phyloP scores from a whole-genome alignment of 2,113 vertebrate genomes.

The Ursus arctos region DNA sequence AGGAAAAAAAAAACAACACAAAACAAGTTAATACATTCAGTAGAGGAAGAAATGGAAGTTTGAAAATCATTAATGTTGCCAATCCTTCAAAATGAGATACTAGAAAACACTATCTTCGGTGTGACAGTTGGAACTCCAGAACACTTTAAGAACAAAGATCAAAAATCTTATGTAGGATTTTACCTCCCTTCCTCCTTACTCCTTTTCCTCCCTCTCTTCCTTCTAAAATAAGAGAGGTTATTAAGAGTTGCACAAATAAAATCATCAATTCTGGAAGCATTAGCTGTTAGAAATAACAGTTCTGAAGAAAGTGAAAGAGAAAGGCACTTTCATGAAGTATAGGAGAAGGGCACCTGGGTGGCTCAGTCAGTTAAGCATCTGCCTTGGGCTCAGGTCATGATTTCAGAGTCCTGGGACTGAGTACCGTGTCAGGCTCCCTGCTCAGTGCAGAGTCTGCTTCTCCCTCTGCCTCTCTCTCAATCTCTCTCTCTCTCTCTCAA shows the following conservation, averaged over 20 bases:
- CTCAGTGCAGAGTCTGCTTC: not conserved
- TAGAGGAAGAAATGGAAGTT: not conserved
- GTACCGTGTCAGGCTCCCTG: not conserved
- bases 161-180: not conserved
- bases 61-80: not conserved
- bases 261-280: not conserved
- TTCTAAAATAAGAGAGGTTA: slow-evolving; percentile 1
- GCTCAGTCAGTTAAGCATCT: not conserved
- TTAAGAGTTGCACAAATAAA: not conserved
- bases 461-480: not conserved
- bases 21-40: not conserved
- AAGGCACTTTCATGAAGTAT: not conserved
- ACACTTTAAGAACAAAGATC: not conserved
- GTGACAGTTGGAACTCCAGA: not conserved
- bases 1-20: not conserved
- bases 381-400: not conserved
- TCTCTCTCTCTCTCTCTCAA: not conserved
- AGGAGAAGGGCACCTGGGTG: not conserved
- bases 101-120: not conserved
- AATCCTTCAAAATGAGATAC: not conserved
- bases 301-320: not conserved
- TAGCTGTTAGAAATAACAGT: not conserved
- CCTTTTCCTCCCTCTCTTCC: not conserved
- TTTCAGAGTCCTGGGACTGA: not conserved
- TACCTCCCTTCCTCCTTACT: not conserved